phyloP scores from a whole-genome alignment of 35 echinoderm and acorn worm genomes.

The Lytechinus variegatus region DNA sequence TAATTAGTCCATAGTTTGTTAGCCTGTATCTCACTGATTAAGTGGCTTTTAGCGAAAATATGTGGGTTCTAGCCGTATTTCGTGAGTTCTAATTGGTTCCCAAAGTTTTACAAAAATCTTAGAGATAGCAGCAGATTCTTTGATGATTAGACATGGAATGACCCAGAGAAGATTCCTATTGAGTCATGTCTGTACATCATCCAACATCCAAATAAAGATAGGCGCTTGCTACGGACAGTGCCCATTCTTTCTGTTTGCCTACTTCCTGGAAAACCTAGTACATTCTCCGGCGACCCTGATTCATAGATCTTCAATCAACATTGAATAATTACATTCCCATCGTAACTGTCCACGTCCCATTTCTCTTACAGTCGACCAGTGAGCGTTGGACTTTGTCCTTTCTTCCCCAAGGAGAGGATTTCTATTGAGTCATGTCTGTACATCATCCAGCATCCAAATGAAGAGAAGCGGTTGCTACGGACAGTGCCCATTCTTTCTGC shows the following conservation, averaged over 20 bases:
- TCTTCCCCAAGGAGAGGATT: conserved; percentile 59
- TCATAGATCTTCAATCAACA: too few relatives aligned
- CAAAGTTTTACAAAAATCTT: too few relatives aligned
- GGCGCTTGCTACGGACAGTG: conserved; percentile 63
- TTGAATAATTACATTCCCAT: too few relatives aligned
- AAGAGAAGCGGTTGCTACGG: conserved; percentile 64
- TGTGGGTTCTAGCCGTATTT: too few relatives aligned
- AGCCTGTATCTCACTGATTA: too few relatives aligned
- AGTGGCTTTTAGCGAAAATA: too few relatives aligned
- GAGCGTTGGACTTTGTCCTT: conserved; percentile 64
- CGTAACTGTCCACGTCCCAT: too few relatives aligned
- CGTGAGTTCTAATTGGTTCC: too few relatives aligned
- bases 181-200: conserved; percentile 67
- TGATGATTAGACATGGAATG: too few relatives aligned
- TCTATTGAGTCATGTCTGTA: conserved; percentile 55
- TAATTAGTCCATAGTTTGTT: too few relatives aligned
- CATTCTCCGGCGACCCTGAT: too few relatives aligned
- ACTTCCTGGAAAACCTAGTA: conserved; percentile 32
- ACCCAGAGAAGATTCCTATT: conserved; percentile 12
- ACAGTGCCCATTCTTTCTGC: conserved; percentile 67
- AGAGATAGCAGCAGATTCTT: too few relatives aligned
- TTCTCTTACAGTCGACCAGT: conserved; percentile 55
- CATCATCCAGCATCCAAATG: conserved; percentile 73
- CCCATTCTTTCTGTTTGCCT: conserved; percentile 65
- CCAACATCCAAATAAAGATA: conserved; percentile 70